These are phyloP conservation scores for Sebastes elongatus DNA, from an alignment of 2,797 vertebrate genomes.

Conservation along the genomic window DNA sequence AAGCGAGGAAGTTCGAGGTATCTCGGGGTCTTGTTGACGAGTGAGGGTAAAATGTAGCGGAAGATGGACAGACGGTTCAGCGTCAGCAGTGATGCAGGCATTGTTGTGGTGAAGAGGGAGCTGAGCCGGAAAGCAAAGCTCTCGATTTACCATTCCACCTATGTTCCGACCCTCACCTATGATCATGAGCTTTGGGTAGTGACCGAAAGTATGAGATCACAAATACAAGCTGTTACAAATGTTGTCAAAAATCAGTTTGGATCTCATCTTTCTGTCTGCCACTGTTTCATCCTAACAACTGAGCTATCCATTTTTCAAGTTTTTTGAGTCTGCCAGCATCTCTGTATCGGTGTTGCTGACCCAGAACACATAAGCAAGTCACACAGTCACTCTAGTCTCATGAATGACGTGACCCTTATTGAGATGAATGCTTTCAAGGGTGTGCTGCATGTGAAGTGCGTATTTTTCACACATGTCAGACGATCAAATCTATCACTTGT, in stretches of 20 bases:
- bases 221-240: too few relatives aligned
- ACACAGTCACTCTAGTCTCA: background rate
- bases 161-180: too few relatives aligned
- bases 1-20: background rate
- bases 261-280: background rate
- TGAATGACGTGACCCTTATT: slow-evolving; percentile 25
- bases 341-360: background rate
- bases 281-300: background rate
- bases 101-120: background rate
- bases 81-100: background rate
- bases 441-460: background rate
- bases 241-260: background rate
- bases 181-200: too few relatives aligned
- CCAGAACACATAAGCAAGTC: background rate
- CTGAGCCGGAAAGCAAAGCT: background rate
- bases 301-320: background rate
- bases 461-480: slow-evolving; percentile 31
- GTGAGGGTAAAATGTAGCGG: background rate
- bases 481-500: slow-evolving; percentile 44
- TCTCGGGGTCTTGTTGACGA: background rate
- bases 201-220: too few relatives aligned
- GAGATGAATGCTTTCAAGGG: slow-evolving; percentile 37
- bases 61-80: too few relatives aligned
- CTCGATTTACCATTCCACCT: too few relatives aligned
- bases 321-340: background rate